Conservation (phyloP, 2,888 invertebrate genomes). For the Bellardia bayeri region DNA sequence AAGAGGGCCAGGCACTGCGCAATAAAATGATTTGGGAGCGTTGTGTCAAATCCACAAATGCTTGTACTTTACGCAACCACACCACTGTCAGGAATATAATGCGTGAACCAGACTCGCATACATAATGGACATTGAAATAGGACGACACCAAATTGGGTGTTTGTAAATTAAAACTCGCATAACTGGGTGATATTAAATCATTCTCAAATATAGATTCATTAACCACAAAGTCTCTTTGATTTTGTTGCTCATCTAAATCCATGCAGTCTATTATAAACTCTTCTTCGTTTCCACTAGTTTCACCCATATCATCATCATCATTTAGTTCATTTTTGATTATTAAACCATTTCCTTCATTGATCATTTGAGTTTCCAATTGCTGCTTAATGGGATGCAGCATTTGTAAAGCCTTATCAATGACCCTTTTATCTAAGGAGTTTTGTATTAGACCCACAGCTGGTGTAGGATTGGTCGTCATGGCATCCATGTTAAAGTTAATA, state of each 20-base stretch:
- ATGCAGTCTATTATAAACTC: constrained; percentile 75
- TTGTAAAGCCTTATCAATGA: constrained; percentile 90
- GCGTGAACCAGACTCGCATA: constrained; percentile 97
- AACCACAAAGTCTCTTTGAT: constrained; percentile 77
- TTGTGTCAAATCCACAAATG: constrained; percentile 91
- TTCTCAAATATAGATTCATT: constrained; percentile 85
- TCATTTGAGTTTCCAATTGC: constrained; percentile 79
- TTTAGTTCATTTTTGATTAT: constrained; percentile 80
- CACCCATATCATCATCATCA: constrained; percentile 79
- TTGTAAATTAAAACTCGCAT: constrained; percentile 90
- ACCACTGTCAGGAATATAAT: constrained; percentile 95
- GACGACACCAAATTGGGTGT: constrained; percentile 92
- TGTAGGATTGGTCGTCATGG: constrained; percentile 80
- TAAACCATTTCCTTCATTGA: constrained; percentile 61
- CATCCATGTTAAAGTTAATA: constrained; percentile 80
- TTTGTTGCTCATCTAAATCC: constrained; percentile 73
- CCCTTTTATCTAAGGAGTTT: constrained; percentile 87
- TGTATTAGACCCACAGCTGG: constrained; percentile 86
- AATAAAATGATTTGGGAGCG: constrained; percentile 93
- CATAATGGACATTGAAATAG: constrained; percentile 96
- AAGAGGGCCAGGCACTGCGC: constrained; percentile 95
- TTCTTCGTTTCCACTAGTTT: constrained; percentile 77
- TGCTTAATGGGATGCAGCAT: constrained; percentile 84
- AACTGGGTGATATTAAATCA: constrained; percentile 88
- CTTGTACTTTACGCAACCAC: constrained; percentile 94